A percentile compares a stretch with the other conserved stretches of the same genome.
Conservation (phyloP, 2,888 invertebrate genomes). For the Lepidocyrtinus sp. region DNA sequence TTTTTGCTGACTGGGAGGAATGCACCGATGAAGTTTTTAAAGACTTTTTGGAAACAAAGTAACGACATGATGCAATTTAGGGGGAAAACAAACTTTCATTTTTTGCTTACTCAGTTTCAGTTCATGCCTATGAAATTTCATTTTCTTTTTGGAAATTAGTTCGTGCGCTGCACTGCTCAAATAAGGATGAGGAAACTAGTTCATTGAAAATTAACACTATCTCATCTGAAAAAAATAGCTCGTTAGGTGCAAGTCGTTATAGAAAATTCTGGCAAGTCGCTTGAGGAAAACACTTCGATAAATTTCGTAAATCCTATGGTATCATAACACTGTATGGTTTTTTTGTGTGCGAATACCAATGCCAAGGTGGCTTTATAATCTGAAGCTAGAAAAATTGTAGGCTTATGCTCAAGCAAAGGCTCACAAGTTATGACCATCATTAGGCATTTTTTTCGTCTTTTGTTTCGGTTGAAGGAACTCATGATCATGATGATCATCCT, state of each 20-base stretch:
- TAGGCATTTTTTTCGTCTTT: constrained; percentile 43
- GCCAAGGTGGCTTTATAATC: constrained; percentile 39
- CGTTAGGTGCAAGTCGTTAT: constrained; percentile 3
- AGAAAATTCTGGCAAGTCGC: neutral
- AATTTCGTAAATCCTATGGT: constrained; percentile 10
- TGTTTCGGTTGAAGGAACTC: constrained; percentile 58
- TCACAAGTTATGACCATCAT: constrained; percentile 44
- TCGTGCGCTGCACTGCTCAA: neutral
- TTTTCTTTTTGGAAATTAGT: neutral
- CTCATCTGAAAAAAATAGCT: neutral
- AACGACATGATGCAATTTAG: constrained; percentile 1
- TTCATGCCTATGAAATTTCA: neutral
- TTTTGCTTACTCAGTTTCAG: constrained; percentile 1
- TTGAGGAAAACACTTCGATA: constrained; percentile 7
- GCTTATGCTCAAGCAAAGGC: constrained; percentile 1
- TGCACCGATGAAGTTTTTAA: neutral
- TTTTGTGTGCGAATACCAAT: constrained; percentile 31
- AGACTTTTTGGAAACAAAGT: neutral
- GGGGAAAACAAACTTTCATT: neutral
- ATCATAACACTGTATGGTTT: no score
- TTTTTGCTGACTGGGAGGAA: neutral
- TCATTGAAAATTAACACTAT: constrained; percentile 7
- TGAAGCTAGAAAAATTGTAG: neutral
- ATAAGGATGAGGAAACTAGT: neutral
- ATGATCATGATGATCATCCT: constrained; percentile 36